Evolutionary conservation across 2,888 invertebrate species (phyloP), one percentile per base, ranked within the genome.

Genomic region (Papilio demoleus): DNA sequence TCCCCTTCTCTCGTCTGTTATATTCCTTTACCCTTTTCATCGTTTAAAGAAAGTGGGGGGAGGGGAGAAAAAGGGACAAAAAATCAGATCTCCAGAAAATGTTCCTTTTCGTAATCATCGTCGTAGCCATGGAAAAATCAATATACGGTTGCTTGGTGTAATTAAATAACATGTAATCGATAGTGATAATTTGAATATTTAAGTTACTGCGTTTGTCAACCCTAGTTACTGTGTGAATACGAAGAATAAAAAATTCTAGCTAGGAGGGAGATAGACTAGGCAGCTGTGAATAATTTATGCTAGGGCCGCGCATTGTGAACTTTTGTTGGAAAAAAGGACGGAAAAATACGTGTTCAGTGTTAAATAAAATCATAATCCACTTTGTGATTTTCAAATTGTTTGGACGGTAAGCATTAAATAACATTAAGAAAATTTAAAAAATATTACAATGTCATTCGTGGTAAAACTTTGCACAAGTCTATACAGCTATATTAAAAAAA

Each of bases 171-270:
- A 3, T 45, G 17, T 45, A 9, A 45, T 19, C 19, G 9, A 42
- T 45, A 45, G n/a, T n/a, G 5, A 5, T n/a, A 40, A 40, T 40
- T 40, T 4, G 5, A 40, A 1, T 40, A 40, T 58, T 58, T 27
- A 24, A 4, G 17, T n/a, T 27, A 31, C 17, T 53, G 31, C 27
- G 53, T 17, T 40, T 53, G 19, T 31, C 60, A 60, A 60, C 60
- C 60, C 36, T 63, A 19, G 14, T 9, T 38, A 3, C 19, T 9
- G n/a, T 9, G 31, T 47, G 36, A 64, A 65, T 6, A 40, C 36
- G 19, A 27, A 12, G 38, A 68, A 68, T 68, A 65, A 68, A 64
- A 68, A 64, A 68, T 64, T 68, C 64, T 50, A 59, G 50, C 64
- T 60, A 17, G 59, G 34, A 60, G 64, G 59, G 64, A 27, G 47